phyloP scores from a whole-genome alignment of 2,113 vertebrate genomes.

The Colossoma macropomum region DNA sequence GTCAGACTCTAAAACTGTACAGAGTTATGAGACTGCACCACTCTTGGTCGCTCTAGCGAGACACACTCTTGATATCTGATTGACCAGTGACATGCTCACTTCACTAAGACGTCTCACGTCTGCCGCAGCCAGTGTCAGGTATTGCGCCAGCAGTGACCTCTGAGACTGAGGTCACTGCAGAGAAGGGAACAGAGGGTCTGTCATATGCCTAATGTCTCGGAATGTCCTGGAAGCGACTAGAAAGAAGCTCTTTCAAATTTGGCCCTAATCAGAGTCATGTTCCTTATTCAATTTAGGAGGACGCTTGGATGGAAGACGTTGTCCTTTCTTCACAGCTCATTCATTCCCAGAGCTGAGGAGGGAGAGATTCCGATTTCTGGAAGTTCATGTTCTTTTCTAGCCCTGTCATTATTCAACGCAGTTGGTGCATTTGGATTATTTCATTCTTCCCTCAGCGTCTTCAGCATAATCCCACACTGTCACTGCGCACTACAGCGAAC shows the following conservation, averaged over 20 bases:
- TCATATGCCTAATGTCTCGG: conserved; percentile 74
- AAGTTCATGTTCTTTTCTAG: conserved; percentile 9
- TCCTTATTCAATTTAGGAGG: conserved; percentile 75
- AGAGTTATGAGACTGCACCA: too few relatives aligned
- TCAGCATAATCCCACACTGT: not conserved
- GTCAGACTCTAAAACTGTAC: too few relatives aligned
- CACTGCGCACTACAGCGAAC: not conserved
- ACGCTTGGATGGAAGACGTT: conserved; percentile 60
- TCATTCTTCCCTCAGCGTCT: not conserved
- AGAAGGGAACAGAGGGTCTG: conserved; percentile 69
- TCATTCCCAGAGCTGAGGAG: conserved; percentile 61
- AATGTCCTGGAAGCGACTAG: conserved; percentile 72
- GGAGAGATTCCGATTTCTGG: conserved; percentile 13
- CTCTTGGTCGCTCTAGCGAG: not conserved
- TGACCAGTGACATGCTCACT: not conserved
- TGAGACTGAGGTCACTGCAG: conserved; percentile 63
- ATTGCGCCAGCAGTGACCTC: conserved; percentile 60
- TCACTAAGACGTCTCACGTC: not conserved
- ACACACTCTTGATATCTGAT: not conserved
- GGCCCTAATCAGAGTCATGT: conserved; percentile 79
- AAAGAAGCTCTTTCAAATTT: conserved; percentile 68
- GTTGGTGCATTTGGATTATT: not conserved
- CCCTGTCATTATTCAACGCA: not conserved
- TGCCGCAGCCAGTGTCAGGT: conserved; percentile 45
- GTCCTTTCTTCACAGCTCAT: conserved; percentile 59